phyloP scores from a whole-genome alignment of 2,797 vertebrate genomes.

The Enteromius paludinosus region DNA sequence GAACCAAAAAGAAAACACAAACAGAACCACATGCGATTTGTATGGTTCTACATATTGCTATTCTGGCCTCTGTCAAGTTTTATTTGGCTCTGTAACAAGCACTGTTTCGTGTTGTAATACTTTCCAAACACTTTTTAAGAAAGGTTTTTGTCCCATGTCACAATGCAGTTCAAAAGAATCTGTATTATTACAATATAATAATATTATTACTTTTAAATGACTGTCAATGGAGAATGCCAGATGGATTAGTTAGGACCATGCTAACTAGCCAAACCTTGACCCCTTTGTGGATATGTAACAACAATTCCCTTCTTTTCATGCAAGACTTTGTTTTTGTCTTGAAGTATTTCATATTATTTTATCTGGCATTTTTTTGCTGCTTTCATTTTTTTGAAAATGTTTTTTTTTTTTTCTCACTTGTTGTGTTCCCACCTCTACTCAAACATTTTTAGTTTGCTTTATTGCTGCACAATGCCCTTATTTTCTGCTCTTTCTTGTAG shows the following conservation, averaged over 20 bases:
- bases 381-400: background rate
- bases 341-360: background rate
- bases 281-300: background rate
- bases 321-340: background rate
- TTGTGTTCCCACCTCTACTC: background rate
- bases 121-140: background rate
- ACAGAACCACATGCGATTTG: background rate
- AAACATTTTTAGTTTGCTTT: background rate
- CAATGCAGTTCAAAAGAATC: background rate
- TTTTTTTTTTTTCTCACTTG: background rate
- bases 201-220: background rate
- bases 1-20: background rate
- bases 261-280: background rate
- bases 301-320: background rate
- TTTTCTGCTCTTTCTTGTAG: conserved; percentile 19
- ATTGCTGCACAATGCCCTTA: background rate
- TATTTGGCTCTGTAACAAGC: background rate
- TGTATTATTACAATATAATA: no score
- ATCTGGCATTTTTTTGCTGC: no score
- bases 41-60: background rate
- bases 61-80: background rate
- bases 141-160: background rate
- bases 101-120: background rate
- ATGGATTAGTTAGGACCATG: background rate
- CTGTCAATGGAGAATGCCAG: background rate